A percentile compares a stretch with the other conserved stretches of the same genome.
Evolutionary conservation across 2,888 invertebrate species (phyloP).

Genomic region (Tenthredo amoena): DNA sequence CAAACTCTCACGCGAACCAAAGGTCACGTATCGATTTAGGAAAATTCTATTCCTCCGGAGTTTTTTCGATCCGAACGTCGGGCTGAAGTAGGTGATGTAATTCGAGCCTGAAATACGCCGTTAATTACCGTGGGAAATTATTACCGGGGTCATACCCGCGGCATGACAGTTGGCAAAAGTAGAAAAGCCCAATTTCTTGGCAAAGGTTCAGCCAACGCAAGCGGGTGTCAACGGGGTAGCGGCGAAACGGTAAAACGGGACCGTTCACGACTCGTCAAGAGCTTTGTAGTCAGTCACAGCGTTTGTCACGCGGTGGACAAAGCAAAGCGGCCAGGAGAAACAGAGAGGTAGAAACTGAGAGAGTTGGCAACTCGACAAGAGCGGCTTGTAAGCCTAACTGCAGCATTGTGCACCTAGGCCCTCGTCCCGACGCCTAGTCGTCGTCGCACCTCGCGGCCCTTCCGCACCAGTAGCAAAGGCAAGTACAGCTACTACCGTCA

Average conservation of each 20-base stretch:
- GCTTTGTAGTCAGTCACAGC: conserved; percentile 61
- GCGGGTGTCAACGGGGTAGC: conserved; percentile 59
- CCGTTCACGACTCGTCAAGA: conserved; percentile 63
- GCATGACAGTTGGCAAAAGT: not conserved
- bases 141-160: not conserved
- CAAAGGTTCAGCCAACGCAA: not conserved
- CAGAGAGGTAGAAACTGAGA: conserved; percentile 33
- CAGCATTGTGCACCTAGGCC: conserved; percentile 63
- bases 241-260: conserved; percentile 72
- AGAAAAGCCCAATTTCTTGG: conserved; percentile 39
- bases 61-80: not conserved
- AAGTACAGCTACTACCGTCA: conserved; percentile 14
- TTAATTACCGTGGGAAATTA: not conserved
- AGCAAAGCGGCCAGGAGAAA: conserved; percentile 55
- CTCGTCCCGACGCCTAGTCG: conserved; percentile 38
- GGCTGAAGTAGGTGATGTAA: not conserved
- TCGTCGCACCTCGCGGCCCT: conserved; percentile 43
- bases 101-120: not conserved
- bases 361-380: conserved; percentile 77
- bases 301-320: conserved; percentile 57
- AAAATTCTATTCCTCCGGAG: not conserved
- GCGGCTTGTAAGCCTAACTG: conserved; percentile 75
- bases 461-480: conserved; percentile 5
- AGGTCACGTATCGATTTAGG: not conserved
- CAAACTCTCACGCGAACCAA: not conserved